A percentile compares a stretch with the other conserved stretches of the same genome.
phyloP scores from a whole-genome alignment of 2,797 vertebrate species.

The Hydrocynus forskahlii region DNA sequence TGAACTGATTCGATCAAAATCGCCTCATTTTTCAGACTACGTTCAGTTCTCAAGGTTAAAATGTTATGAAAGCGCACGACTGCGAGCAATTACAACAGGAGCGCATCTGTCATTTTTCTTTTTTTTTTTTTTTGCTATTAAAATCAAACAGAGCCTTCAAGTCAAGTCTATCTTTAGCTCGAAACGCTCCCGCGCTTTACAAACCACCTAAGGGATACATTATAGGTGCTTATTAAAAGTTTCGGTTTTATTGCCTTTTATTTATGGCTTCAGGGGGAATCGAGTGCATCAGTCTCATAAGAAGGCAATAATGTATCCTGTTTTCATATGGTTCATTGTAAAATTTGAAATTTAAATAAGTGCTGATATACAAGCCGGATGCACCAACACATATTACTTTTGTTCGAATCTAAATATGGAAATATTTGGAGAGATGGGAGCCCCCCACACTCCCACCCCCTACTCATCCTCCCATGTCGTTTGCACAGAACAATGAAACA shows the following conservation, averaged over 20 bases:
- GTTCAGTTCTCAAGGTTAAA: slow-evolving; percentile 46
- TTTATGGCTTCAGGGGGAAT: slow-evolving; percentile 73
- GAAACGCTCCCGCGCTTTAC: slow-evolving; percentile 70
- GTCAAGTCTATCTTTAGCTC: slow-evolving; percentile 63
- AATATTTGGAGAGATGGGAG: slow-evolving; percentile 41
- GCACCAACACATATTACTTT: slow-evolving; percentile 57
- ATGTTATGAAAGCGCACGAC: slow-evolving; percentile 39
- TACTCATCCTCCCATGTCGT: slow-evolving; percentile 25
- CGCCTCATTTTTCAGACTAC: slow-evolving; percentile 27
- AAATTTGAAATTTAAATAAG: slow-evolving; percentile 64
- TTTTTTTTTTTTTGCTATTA: slow-evolving; percentile 61
- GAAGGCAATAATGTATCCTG: slow-evolving; percentile 67
- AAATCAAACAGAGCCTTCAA: slow-evolving; percentile 50
- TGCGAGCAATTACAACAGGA: slow-evolving; percentile 52
- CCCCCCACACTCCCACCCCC: too few relatives aligned
- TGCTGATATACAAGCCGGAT: slow-evolving; percentile 55
- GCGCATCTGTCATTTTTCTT: slow-evolving; percentile 71
- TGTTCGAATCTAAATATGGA: slow-evolving; percentile 56
- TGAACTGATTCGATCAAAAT: slow-evolving; percentile 30
- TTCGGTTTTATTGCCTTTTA: slow-evolving; percentile 78
- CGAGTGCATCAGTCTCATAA: slow-evolving; percentile 66
- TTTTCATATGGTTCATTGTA: slow-evolving; percentile 64
- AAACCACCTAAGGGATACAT: slow-evolving; percentile 68
- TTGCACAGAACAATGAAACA: slow-evolving; percentile 40
- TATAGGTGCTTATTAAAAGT: slow-evolving; percentile 78